phyloP scores from a whole-genome alignment of 2,888 invertebrate species.

The Diaperis boleti region DNA sequence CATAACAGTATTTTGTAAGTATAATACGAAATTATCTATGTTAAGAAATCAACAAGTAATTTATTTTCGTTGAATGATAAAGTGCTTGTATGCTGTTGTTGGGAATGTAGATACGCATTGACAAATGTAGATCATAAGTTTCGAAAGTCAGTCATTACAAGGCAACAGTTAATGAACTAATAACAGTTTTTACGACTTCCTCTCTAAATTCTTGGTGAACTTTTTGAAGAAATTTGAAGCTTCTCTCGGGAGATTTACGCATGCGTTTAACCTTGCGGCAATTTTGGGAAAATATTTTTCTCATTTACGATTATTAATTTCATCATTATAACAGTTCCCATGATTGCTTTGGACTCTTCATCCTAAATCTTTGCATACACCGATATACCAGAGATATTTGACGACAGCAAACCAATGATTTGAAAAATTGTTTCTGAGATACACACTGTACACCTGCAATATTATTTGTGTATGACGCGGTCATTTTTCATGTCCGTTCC shows the following conservation, averaged over 20 bases:
- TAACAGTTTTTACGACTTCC: slow-evolving; percentile 25
- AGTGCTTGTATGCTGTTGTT: neutral
- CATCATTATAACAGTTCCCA: slow-evolving; percentile 4
- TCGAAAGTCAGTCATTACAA: slow-evolving; percentile 32
- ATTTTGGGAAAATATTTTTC: neutral
- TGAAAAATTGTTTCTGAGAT: slow-evolving; percentile 18
- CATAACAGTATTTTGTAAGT: neutral
- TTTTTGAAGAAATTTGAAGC: too few relatives aligned
- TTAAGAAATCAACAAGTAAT: slow-evolving; percentile 7
- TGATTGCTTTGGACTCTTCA: too few relatives aligned
- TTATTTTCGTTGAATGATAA: slow-evolving; percentile 16
- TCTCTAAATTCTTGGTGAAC: slow-evolving; percentile 22
- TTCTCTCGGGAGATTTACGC: too few relatives aligned
- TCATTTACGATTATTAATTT: slow-evolving; percentile 4
- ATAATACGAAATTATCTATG: neutral
- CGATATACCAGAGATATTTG: slow-evolving; percentile 9
- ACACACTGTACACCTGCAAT: slow-evolving; percentile 41
- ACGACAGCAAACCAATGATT: slow-evolving; percentile 23
- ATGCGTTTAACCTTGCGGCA: too few relatives aligned
- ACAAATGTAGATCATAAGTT: slow-evolving; percentile 34
- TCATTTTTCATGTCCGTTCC: slow-evolving; percentile 37
- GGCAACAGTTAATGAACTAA: slow-evolving; percentile 28
- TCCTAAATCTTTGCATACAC: neutral
- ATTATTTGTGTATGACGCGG: slow-evolving; percentile 38
- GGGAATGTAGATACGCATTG: slow-evolving; percentile 29